A percentile compares a stretch with the other conserved stretches of the same genome.
Conservation (phyloP, 2,888 invertebrate species). For the Meteorus colon region DNA sequence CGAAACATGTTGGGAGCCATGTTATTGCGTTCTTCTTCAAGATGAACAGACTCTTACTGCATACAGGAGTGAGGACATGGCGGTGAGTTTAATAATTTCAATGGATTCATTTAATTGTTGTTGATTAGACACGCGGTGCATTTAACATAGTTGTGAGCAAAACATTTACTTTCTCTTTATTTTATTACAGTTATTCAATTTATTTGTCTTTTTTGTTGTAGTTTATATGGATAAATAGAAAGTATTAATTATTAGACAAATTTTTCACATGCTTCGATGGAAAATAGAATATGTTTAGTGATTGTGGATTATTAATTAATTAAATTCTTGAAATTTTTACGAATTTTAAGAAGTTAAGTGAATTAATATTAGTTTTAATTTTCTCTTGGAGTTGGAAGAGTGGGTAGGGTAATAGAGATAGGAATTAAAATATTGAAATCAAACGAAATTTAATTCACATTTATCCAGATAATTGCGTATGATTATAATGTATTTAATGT, state of each 20-base stretch:
- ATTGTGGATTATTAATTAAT: neutral
- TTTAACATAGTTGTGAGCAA: neutral
- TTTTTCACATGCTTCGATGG: neutral
- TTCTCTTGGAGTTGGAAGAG: too few species aligned
- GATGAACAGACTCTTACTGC: constrained; percentile 85
- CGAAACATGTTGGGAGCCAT: constrained; percentile 84
- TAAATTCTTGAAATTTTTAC: neutral
- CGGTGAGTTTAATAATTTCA: constrained; percentile 76
- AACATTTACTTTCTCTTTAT: neutral
- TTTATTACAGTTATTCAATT: neutral
- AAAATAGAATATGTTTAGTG: neutral
- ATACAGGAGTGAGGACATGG: constrained; percentile 86
- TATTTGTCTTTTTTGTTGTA: neutral
- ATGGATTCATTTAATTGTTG: constrained; percentile 13
- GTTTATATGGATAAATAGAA: neutral
- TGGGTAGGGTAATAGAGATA: neutral
- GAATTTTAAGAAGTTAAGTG: neutral
- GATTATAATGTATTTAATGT: neutral
- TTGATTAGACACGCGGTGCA: neutral
- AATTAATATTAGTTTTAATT: neutral
- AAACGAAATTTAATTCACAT: neutral
- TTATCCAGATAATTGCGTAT: neutral
- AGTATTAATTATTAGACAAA: neutral
- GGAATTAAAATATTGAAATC: neutral
- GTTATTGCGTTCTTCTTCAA: constrained; percentile 86